These are phyloP conservation scores for Neodontobutis hainanensis DNA, from an alignment of 2,113 vertebrate genomes.

Conservation along the genomic window DNA sequence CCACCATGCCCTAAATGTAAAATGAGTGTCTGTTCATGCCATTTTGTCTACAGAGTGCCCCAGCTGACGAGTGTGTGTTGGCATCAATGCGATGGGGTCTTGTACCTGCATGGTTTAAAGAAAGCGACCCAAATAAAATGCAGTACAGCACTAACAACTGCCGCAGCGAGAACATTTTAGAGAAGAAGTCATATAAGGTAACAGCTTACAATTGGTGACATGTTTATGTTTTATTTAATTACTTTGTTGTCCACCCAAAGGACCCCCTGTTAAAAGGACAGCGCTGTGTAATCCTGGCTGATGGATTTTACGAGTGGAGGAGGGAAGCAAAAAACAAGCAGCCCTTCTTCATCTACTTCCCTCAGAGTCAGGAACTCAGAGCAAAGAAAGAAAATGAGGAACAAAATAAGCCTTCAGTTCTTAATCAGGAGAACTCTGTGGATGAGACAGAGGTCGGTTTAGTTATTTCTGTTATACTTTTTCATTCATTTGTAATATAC, in stretches of 20 bases:
- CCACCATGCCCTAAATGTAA: no score
- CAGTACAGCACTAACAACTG: slow-evolving; percentile 91
- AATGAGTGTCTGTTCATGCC: background rate
- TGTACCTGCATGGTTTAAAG: slow-evolving; percentile 91
- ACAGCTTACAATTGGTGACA: no score
- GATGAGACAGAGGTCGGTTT: slow-evolving; percentile 39
- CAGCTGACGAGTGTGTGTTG: slow-evolving; percentile 86
- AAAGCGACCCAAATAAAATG: slow-evolving; percentile 86
- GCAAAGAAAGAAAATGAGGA: slow-evolving; percentile 1
- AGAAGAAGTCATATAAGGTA: slow-evolving; percentile 93
- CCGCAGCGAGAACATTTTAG: slow-evolving; percentile 89
- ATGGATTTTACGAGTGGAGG: slow-evolving; percentile 97
- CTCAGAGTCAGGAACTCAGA: slow-evolving; percentile 68
- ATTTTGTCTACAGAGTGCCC: slow-evolving; percentile 77
- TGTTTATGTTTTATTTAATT: background rate
- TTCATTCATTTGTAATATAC: background rate
- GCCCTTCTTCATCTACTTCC: slow-evolving; percentile 96
- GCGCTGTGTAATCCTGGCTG: slow-evolving; percentile 92
- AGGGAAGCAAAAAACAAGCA: slow-evolving; percentile 80
- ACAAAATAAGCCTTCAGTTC: background rate
- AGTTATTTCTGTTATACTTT: background rate
- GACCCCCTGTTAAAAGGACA: slow-evolving; percentile 87
- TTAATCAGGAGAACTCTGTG: slow-evolving; percentile 6
- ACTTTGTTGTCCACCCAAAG: slow-evolving; percentile 64
- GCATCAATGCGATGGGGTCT: slow-evolving; percentile 96